Conservation (phyloP, 2,888 invertebrate genomes). For the Heliconius charithonia region DNA sequence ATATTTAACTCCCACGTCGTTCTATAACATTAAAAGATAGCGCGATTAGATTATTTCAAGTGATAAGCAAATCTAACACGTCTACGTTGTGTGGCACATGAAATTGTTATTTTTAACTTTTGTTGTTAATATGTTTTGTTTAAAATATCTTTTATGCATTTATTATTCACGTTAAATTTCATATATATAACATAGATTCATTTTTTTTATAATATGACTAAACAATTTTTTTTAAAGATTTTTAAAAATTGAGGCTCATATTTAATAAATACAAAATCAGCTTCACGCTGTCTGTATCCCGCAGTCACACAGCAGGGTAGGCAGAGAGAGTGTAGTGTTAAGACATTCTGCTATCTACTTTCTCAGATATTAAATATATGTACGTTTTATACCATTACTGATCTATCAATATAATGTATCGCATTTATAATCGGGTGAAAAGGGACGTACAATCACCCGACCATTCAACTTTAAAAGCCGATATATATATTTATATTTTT, state of each 20-base stretch:
- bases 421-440: neutral
- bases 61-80: conserved; percentile 35
- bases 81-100: conserved; percentile 30
- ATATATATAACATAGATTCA: too few species aligned
- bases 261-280: neutral
- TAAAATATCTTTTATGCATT: too few species aligned
- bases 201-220: neutral
- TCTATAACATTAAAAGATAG: conserved; percentile 30
- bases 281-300: too few species aligned
- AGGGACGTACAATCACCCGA: neutral
- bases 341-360: too few species aligned
- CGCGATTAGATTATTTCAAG: conserved; percentile 36
- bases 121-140: neutral
- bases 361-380: neutral
- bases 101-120: neutral
- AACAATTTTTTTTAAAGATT: neutral
- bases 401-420: neutral
- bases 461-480: neutral
- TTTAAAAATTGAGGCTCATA: neutral
- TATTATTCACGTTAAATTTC: too few species aligned
- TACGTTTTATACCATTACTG: neutral
- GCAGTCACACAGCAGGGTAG: too few species aligned
- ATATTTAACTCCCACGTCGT: conserved; percentile 41
- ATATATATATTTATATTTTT: neutral
- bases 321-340: too few species aligned